These are phyloP conservation scores for Varecia variegata DNA, from an alignment of 2,797 vertebrate genomes.

Conservation along the genomic window DNA sequence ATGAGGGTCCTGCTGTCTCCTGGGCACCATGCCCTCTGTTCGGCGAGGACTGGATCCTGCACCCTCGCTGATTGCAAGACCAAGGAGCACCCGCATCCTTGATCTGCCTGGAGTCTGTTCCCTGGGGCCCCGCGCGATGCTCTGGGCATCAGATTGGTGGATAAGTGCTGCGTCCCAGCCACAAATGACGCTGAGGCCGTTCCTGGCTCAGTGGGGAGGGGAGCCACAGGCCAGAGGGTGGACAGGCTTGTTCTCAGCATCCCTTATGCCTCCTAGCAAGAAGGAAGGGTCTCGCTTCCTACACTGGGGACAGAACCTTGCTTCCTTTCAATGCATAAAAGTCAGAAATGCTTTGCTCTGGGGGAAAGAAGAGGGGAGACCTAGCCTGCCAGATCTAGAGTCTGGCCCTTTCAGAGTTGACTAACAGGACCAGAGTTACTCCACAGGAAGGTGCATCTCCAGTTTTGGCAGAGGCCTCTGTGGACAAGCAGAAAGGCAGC, in stretches of 20 bases:
- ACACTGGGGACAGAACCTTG: neutral
- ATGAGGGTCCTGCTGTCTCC: slow-evolving; percentile 48
- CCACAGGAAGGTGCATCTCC: neutral
- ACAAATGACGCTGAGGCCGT: neutral
- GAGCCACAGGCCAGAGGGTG: neutral
- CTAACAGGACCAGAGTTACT: neutral
- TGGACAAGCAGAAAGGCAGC: neutral
- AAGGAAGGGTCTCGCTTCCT: neutral
- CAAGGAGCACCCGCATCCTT: neutral
- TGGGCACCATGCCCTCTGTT: neutral
- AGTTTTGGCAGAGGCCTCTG: neutral
- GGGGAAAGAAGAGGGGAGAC: neutral
- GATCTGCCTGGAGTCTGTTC: neutral
- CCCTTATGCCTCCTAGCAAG: neutral
- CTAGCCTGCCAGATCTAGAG: neutral
- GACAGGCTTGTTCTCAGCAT: neutral
- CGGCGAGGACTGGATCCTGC: neutral
- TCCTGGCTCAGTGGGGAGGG: neutral
- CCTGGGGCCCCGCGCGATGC: neutral
- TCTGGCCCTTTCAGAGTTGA: neutral
- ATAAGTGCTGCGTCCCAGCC: neutral
- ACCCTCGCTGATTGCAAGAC: neutral
- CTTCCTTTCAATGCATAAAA: neutral
- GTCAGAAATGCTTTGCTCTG: neutral
- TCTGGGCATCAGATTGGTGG: neutral